Base-by-base conservation (phyloP, 1,140 invertebrate genomes). In the Pseudomyrmex gracilis region DNA sequence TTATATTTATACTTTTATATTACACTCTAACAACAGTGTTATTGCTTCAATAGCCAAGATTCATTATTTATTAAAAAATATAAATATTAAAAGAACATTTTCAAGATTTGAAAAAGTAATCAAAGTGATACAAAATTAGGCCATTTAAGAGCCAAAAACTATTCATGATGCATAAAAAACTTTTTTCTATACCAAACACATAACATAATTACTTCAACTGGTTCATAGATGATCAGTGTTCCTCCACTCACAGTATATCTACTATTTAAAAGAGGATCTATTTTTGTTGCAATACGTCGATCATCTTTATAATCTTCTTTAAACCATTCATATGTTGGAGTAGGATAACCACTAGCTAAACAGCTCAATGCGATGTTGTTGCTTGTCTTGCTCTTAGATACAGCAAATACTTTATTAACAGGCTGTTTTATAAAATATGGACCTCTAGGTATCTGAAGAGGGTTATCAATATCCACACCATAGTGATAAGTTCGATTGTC, bases 311-410 rank as follows among this genome's bases (percentile, higher is more conserved):
- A 98, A 87, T 97, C 96, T 95, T 99, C 98, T 90, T 97, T 96
- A 90, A 96, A 99, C 98, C 98, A 99, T 91, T 97, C 96, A 92
- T 99, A 99, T 7, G 96, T 97, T 0, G 98, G 98, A 13, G 97
- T 96, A 2, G 99, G 98, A 94, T 97, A 99, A 1, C 98, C 98
- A 66, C 96, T 97, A 83, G 98, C 98, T 73, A 98, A 94, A 94
- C 98, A 99, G 87, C 96, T 97, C 2, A 98, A 92, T 0, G 96
- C 95, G 2, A 98, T 95, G 94, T 98, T 96, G 90, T 98, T 97
- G 57, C 95, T 96, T 66, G 96, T 90, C 64, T 94, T 95, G 83
- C 95, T 95, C 91, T 96, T 96, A n/a, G 96, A 96, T 8, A 97
- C 95, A 95, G 99, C 98, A 94, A 97, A 99, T 57, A 98, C 97